Evolutionary conservation across 2,797 vertebrate species (phyloP), one percentile per base, ranked within the genome.

Genomic region (Steatocranus sp.): DNA sequence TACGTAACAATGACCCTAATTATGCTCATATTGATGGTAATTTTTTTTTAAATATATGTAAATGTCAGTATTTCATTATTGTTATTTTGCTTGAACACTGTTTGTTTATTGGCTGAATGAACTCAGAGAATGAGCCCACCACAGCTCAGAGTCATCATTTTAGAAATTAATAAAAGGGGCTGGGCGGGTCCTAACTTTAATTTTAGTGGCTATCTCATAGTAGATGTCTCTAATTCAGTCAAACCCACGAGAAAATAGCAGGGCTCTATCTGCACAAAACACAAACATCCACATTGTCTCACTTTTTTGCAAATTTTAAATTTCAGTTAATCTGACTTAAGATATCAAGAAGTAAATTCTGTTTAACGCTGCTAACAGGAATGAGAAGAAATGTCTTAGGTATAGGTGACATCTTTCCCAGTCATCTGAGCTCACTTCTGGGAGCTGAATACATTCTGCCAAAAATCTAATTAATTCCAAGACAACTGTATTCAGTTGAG

Each of bases 401-500:
- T 79, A 30, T 10, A 32, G 11, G 25, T 56, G 46, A 79, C 63
- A 80, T 81, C 61, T 48, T 12, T 83, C 15, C 25, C 48, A 78
- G 17, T 83, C 70, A 79, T 54, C 54, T 73, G 68, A 76, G 56
- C 14, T 5, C 76, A 77, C 81, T 78, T 83, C 68, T 70, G 58
- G 43, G 61, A 58, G 58, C 36, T 87, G 46, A 87, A 82, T 80
- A 83, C 38, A 58, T 15, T 50, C 51, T 82, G 80, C 85, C 87
- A 91, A 78, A 88, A 86, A 53, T 49, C 30, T 86, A 83, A 92
- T 82, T 87, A 80, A 91, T 91, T 90, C 78, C 41, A 54, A n/a
- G 36, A 86, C 58, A 78, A 49, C 73, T 81, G 48, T 78, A 84
- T 90, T 94, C 81, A 79, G 91, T 91, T 90, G 80, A 94, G 92